Evolutionary conservation across 2,797 vertebrate species (phyloP).

Genomic region (Carapus acus): DNA sequence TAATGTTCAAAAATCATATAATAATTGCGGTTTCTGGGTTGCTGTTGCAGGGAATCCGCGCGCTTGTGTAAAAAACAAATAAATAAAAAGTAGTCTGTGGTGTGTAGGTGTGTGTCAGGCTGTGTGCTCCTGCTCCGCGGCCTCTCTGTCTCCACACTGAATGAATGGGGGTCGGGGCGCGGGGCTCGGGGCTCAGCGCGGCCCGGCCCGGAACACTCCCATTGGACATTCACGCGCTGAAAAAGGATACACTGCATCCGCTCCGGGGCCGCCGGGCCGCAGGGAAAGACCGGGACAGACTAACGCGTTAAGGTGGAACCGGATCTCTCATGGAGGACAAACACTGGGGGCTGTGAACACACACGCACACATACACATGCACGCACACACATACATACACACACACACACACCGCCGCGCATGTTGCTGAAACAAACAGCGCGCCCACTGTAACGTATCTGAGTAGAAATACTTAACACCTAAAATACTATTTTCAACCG

Average conservation of each 20-base stretch:
- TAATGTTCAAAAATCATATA: too few relatives aligned
- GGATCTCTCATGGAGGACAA: not conserved
- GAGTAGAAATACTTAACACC: too few relatives aligned
- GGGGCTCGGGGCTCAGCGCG: conserved; percentile 70
- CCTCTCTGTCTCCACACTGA: conserved; percentile 69
- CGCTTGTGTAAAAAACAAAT: conserved; percentile 34
- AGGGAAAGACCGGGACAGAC: conserved; percentile 65
- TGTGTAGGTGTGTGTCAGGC: too few relatives aligned
- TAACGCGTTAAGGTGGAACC: conserved; percentile 75
- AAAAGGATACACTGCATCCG: conserved; percentile 80
- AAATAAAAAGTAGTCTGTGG: too few relatives aligned
- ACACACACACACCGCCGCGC: too few relatives aligned
- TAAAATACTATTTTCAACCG: too few relatives aligned
- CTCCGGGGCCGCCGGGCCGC: conserved; percentile 76
- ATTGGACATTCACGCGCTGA: conserved; percentile 74
- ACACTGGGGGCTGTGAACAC: conserved; percentile 14
- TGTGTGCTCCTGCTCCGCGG: conserved; percentile 38
- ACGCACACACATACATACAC: too few relatives aligned
- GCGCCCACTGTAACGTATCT: too few relatives aligned
- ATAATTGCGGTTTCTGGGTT: conserved; percentile 18
- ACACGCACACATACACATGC: conserved; percentile 47
- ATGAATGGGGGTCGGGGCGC: conserved; percentile 77
- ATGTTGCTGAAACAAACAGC: too few relatives aligned
- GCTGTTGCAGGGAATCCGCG: conserved; percentile 43
- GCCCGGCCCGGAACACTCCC: conserved; percentile 65